Conservation (phyloP, 2,797 vertebrate genomes). For the Schizopygopsis malacanthus region DNA sequence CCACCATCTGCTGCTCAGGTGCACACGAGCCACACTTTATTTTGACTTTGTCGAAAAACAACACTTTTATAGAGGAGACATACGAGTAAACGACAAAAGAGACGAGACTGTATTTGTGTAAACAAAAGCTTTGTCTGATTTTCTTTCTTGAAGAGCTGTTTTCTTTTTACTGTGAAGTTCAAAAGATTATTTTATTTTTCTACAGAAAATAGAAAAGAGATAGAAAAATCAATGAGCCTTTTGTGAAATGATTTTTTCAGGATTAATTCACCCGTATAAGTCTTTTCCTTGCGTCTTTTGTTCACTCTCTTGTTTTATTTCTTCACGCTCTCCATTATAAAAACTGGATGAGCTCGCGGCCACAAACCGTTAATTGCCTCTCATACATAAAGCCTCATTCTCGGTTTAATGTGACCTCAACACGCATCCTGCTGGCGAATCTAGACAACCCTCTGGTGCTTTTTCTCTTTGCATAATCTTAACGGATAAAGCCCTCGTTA, state of each 20-base stretch:
- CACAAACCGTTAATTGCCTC: slow-evolving; percentile 60
- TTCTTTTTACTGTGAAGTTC: background rate
- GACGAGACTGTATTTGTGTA: background rate
- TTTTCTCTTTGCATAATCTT: slow-evolving; percentile 41
- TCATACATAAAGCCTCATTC: slow-evolving; percentile 50
- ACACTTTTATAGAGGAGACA: slow-evolving; percentile 15
- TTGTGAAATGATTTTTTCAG: slow-evolving; percentile 50
- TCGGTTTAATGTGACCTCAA: slow-evolving; percentile 57
- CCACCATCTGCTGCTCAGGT: slow-evolving; percentile 64
- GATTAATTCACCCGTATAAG: slow-evolving; percentile 49
- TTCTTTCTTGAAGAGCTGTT: slow-evolving; percentile 7
- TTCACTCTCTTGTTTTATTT: slow-evolving; percentile 49
- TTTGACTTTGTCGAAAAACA: slow-evolving; percentile 22
- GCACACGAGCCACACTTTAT: background rate
- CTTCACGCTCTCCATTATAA: slow-evolving; percentile 4
- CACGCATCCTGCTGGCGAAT: background rate
- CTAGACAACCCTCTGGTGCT: slow-evolving; percentile 17
- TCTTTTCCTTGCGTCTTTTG: slow-evolving; percentile 37
- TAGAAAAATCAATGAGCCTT: slow-evolving; percentile 9
- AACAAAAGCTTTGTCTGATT: background rate
- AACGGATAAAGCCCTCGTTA: slow-evolving; percentile 20
- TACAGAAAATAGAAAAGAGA: background rate
- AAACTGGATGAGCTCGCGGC: slow-evolving; percentile 28
- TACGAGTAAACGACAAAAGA: slow-evolving; percentile 34
- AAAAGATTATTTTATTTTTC: background rate